These are phyloP conservation scores for Sipha maydis DNA, from an alignment of 2,888 invertebrate genomes.

Conservation along the genomic window DNA sequence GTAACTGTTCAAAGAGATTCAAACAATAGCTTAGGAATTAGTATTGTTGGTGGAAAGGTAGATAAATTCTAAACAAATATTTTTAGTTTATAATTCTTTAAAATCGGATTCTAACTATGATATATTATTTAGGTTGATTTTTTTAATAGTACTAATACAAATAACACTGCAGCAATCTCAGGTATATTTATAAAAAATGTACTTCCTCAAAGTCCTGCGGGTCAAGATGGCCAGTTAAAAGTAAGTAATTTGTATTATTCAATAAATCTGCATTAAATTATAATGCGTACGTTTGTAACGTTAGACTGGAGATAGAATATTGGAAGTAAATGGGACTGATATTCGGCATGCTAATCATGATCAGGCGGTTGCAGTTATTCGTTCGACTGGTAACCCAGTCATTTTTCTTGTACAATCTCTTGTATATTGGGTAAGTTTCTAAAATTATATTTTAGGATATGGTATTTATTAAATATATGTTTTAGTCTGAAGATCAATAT, in stretches of 20 bases:
- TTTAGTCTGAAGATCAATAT: slow-evolving; percentile 32
- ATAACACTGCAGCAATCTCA: slow-evolving; percentile 79
- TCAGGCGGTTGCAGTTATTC: slow-evolving; percentile 92
- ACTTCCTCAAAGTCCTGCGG: slow-evolving; percentile 92
- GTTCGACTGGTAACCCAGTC: slow-evolving; percentile 88
- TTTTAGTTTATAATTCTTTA: background rate
- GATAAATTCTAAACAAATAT: background rate
- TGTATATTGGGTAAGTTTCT: slow-evolving; percentile 76
- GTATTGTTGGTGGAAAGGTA: slow-evolving; percentile 95
- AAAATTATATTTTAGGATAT: background rate
- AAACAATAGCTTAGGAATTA: slow-evolving; percentile 90
- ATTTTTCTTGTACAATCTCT: slow-evolving; percentile 89
- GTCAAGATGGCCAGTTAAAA: slow-evolving; percentile 84
- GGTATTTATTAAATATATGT: background rate
- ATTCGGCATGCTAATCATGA: slow-evolving; percentile 92
- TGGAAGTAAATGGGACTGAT: slow-evolving; percentile 92
- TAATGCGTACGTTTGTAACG: slow-evolving; percentile 55
- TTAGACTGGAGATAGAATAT: slow-evolving; percentile 87
- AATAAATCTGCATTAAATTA: slow-evolving; percentile 14
- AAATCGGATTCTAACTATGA: background rate
- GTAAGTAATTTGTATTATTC: slow-evolving; percentile 69
- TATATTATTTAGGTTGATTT: slow-evolving; percentile 75
- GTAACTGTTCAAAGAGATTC: slow-evolving; percentile 79
- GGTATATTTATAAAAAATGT: slow-evolving; percentile 99
- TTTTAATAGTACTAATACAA: slow-evolving; percentile 75